Percentiles rank a stretch among this genome's conserved stretches.
phyloP scores from a whole-genome alignment of 2,797 vertebrate species.

The Cryptoprocta ferox region DNA sequence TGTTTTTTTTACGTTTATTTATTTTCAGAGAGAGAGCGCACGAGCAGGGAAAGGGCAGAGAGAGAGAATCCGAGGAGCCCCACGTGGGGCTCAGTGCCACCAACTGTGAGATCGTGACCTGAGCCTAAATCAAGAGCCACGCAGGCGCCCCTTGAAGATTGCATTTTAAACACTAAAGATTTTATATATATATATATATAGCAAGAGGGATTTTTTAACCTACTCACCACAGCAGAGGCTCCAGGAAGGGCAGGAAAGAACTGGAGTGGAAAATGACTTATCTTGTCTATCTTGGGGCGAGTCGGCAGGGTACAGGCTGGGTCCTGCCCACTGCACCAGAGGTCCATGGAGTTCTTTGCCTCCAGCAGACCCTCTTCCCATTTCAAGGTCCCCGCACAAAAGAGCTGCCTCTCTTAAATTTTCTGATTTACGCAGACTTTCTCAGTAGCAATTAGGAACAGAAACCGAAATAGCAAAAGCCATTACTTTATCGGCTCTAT shows the following conservation, averaged over 20 bases:
- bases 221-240: rapidly evolving
- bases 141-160: no score
- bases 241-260: no score
- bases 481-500: not conserved
- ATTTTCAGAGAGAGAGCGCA: no score
- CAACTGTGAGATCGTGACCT: no score
- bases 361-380: no score
- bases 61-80: no score
- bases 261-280: rapidly evolving
- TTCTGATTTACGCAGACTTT: not conserved
- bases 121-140: no score
- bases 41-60: no score
- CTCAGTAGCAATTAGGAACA: not conserved
- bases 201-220: not conserved
- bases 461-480: not conserved
- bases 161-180: not conserved
- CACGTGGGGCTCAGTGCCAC: no score
- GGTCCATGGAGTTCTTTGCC: rapidly evolving
- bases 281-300: not conserved
- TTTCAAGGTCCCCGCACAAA: rapidly evolving
- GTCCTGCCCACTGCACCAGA: rapidly evolving
- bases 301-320: rapidly evolving
- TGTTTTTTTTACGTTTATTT: no score
- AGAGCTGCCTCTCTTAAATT: not conserved
- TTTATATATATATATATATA: not conserved